phyloP scores from a whole-genome alignment of 1,140 invertebrate species.

The Lepeophtheirus salmonis region DNA sequence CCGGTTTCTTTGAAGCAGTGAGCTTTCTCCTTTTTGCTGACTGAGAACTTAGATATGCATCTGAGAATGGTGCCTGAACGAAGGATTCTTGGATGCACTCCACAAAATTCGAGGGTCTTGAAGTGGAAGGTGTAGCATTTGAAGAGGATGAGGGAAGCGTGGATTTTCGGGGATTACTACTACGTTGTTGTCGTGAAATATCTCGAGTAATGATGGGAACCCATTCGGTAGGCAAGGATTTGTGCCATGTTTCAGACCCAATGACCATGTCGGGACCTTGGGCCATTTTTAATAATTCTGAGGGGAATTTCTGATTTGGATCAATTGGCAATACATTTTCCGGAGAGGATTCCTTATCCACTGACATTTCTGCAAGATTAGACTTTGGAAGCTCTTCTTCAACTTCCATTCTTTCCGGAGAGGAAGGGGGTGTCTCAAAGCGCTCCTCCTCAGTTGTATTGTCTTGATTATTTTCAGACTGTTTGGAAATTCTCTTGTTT shows the following conservation, averaged over 20 bases:
- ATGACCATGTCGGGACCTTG: conserved; percentile 32
- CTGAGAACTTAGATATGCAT: conserved; percentile 56
- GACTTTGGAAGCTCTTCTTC: no score
- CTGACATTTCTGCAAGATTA: no score
- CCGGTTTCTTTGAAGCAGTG: conserved; percentile 26
- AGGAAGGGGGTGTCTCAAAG: conserved; percentile 5
- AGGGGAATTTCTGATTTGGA: not conserved
- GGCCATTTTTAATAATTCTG: conserved; percentile 19
- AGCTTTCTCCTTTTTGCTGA: conserved; percentile 56
- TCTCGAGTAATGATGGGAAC: conserved; percentile 41
- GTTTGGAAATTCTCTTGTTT: not conserved
- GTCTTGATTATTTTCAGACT: not conserved
- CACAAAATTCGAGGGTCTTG: not conserved
- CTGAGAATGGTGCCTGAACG: conserved; percentile 24
- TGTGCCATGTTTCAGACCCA: conserved; percentile 38
- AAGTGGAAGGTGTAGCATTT: not conserved
- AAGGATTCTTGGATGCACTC: not conserved
- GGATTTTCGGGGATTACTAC: not conserved
- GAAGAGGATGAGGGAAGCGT: not conserved
- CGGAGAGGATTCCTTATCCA: no score
- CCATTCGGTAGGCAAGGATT: conserved; percentile 31
- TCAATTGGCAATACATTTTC: no score
- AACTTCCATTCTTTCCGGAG: conserved; percentile 8
- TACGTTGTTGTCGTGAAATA: conserved; percentile 34
- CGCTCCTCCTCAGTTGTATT: conserved; percentile 13